Conservation (phyloP, 2,888 invertebrate genomes). For the Drosophila kokeensis region DNA sequence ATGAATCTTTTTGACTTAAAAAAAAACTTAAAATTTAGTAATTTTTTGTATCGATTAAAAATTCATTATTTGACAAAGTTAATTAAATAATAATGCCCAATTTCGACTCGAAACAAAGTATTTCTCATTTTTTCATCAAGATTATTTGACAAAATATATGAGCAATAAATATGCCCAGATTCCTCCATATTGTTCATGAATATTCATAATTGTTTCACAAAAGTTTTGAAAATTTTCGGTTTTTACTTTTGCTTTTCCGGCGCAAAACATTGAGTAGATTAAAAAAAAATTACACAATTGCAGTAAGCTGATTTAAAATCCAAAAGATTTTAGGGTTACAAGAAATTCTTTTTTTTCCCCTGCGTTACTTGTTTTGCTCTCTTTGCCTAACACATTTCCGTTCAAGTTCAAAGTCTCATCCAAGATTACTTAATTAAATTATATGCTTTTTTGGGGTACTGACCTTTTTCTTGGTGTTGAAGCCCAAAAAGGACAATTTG, state of each 20-base stretch:
- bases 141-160: background rate
- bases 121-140: background rate
- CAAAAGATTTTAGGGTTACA: background rate
- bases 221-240: background rate
- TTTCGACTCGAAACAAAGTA: background rate
- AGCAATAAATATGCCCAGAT: background rate
- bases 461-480: slow-evolving; percentile 87
- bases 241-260: background rate
- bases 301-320: background rate
- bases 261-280: background rate
- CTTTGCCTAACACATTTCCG: background rate
- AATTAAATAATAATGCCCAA: background rate
- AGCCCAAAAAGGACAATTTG: slow-evolving; percentile 91
- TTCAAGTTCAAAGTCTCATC: background rate
- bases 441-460: slow-evolving; percentile 50
- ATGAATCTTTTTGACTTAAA: background rate
- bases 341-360: background rate
- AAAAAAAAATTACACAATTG: background rate
- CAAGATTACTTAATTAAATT: slow-evolving; percentile 27
- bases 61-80: background rate
- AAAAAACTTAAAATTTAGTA: background rate
- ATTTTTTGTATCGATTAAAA: background rate
- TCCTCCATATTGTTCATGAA: background rate
- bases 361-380: slow-evolving; percentile 13
- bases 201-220: background rate